Conservation (phyloP, 2,888 invertebrate species). For the Pterostichus madidus region DNA sequence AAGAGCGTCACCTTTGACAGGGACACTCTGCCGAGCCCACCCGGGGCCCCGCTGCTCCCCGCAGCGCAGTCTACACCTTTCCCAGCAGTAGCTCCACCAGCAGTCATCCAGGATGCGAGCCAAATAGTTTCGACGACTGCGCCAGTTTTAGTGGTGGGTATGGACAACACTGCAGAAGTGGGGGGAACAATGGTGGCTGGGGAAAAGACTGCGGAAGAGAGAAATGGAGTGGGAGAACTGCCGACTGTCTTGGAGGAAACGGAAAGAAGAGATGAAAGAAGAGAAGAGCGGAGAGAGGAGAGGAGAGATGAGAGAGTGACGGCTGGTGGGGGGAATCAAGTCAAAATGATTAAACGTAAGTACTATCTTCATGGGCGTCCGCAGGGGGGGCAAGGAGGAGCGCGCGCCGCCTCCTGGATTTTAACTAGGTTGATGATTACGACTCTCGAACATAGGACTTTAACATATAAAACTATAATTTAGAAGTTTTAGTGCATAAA, state of each 20-base stretch:
- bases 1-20: conserved; percentile 94
- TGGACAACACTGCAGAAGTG: too few relatives aligned
- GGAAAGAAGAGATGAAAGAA: background rate
- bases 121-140: background rate
- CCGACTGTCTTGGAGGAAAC: background rate
- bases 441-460: too few relatives aligned
- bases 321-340: conserved; percentile 13
- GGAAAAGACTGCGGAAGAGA: conserved; percentile 25
- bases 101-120: background rate
- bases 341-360: conserved; percentile 37
- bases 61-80: conserved; percentile 51
- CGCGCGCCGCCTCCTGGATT: too few relatives aligned
- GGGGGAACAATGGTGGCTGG: conserved; percentile 5
- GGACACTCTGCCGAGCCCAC: conserved; percentile 89
- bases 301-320: background rate
- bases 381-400: too few relatives aligned
- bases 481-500: too few relatives aligned
- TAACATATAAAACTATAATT: too few relatives aligned
- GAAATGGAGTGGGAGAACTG: background rate
- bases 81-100: background rate
- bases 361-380: background rate
- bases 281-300: background rate
- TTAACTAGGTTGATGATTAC: too few relatives aligned
- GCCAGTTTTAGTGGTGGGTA: too few relatives aligned
- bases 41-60: conserved; percentile 75